Evolutionary conservation across 2,113 vertebrate species (phyloP).

Genomic region (Canis aureus): DNA sequence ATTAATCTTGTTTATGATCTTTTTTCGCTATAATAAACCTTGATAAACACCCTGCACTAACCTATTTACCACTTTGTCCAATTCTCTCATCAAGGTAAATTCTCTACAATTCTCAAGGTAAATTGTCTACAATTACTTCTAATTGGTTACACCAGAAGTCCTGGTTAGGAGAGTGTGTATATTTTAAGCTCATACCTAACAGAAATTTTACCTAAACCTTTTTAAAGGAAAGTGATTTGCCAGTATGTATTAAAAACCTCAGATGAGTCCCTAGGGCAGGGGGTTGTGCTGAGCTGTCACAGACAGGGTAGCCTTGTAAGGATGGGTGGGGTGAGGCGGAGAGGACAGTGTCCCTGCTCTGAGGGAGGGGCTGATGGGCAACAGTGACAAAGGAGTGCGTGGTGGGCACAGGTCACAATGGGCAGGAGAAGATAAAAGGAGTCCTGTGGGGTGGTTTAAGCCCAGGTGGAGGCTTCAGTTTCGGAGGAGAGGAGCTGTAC

Average conservation of each 20-base stretch:
- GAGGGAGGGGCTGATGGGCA: neutral
- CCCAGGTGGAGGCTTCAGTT: neutral
- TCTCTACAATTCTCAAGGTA: neutral
- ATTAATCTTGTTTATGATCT: neutral
- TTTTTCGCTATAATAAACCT: neutral
- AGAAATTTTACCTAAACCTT: neutral
- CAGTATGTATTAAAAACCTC: neutral
- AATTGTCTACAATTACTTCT: neutral
- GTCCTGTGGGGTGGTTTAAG: neutral
- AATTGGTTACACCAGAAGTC: neutral
- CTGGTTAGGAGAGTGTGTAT: neutral
- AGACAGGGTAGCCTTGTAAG: neutral
- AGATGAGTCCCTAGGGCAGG: neutral
- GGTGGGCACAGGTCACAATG: neutral
- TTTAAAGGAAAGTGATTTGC: neutral
- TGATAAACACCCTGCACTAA: neutral
- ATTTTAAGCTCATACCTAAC: slow-evolving; percentile 28
- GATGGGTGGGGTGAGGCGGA: neutral
- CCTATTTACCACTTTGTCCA: neutral
- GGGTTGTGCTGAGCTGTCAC: neutral
- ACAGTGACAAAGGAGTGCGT: slow-evolving; percentile 15
- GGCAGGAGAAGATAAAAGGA: neutral
- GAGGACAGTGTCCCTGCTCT: neutral
- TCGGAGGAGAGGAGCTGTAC: neutral
- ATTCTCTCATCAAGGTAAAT: neutral